A percentile compares a stretch with the other conserved stretches of the same genome.
These are phyloP conservation scores for Drosophila nannoptera DNA, from an alignment of 1,140 invertebrate species.

Conservation along the genomic window DNA sequence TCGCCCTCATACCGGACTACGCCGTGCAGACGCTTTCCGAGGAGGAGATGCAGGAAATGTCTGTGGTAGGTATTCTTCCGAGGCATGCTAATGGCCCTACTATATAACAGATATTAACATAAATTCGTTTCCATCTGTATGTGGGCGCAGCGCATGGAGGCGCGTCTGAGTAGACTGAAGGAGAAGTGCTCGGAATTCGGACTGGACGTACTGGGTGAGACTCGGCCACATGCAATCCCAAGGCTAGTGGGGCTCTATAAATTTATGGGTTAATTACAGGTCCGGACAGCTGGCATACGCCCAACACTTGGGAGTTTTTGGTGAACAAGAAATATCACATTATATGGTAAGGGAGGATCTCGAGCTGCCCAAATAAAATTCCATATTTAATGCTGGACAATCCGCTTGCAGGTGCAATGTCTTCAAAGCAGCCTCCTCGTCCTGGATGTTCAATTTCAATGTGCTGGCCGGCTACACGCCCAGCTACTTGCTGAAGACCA, in stretches of 20 bases:
- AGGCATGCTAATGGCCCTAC: neutral
- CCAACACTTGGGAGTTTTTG: conserved; percentile 91
- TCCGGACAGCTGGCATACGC: conserved; percentile 84
- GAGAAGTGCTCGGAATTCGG: conserved; percentile 81
- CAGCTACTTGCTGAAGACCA: conserved; percentile 87
- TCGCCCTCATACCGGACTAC: conserved; percentile 73
- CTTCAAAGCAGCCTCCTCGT: conserved; percentile 92
- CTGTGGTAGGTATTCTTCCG: conserved; percentile 25
- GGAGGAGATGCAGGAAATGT: conserved; percentile 78
- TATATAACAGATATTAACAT: conserved; percentile 1
- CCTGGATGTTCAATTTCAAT: conserved; percentile 95
- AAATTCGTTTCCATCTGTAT: neutral
- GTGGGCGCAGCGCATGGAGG: conserved; percentile 79
- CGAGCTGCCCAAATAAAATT: conserved; percentile 49
- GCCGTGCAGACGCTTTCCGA: conserved; percentile 70
- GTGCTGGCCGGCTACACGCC: conserved; percentile 88
- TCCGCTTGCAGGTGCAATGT: conserved; percentile 84
- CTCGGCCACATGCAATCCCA: neutral
- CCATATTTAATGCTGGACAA: too few relatives aligned
- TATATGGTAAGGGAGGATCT: conserved; percentile 81
- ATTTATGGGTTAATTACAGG: conserved; percentile 67
- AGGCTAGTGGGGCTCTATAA: neutral
- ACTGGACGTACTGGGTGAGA: conserved; percentile 79
- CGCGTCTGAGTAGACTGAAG: conserved; percentile 80
- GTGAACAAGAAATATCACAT: conserved; percentile 88